phyloP scores from a whole-genome alignment of 2,113 vertebrate genomes.

The Uria aalge region DNA sequence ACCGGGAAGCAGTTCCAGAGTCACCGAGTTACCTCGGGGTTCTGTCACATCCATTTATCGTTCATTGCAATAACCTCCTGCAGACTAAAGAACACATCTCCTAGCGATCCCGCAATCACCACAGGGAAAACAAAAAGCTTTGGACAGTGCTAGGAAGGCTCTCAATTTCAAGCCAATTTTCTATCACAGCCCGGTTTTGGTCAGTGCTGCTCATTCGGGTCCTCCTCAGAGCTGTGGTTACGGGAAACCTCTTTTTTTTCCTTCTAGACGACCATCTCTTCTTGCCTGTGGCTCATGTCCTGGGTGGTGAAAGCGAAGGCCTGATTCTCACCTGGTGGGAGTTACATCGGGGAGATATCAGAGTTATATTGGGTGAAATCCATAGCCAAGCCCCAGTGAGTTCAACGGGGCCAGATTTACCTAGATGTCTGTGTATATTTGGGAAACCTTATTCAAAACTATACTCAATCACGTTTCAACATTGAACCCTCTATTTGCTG shows the following conservation, averaged over 20 bases:
- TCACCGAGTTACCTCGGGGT: conserved; percentile 22
- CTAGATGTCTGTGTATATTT: background rate
- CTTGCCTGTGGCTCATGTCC: background rate
- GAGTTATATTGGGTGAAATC: background rate
- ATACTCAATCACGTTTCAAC: background rate
- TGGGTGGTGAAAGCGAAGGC: background rate
- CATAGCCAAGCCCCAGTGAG: background rate
- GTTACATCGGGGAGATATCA: background rate
- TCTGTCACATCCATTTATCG: conserved; percentile 51
- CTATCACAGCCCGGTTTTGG: background rate
- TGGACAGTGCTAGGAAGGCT: conserved; percentile 13
- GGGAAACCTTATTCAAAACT: background rate
- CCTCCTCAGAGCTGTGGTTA: background rate
- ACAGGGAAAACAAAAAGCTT: background rate
- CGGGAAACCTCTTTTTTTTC: background rate
- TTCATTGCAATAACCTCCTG: background rate
- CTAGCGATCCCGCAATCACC: background rate
- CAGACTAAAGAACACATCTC: background rate
- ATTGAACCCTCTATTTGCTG: background rate
- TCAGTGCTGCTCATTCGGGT: background rate
- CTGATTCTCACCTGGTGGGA: background rate
- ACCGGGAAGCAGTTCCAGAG: background rate
- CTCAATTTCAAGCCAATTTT: background rate
- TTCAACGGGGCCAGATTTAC: background rate
- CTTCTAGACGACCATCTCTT: background rate